Percentiles rank a stretch among this genome's conserved stretches.
Conservation (phyloP, 37 sponge, comb jelly and placozoan species). For the Axinella damicornis region DNA sequence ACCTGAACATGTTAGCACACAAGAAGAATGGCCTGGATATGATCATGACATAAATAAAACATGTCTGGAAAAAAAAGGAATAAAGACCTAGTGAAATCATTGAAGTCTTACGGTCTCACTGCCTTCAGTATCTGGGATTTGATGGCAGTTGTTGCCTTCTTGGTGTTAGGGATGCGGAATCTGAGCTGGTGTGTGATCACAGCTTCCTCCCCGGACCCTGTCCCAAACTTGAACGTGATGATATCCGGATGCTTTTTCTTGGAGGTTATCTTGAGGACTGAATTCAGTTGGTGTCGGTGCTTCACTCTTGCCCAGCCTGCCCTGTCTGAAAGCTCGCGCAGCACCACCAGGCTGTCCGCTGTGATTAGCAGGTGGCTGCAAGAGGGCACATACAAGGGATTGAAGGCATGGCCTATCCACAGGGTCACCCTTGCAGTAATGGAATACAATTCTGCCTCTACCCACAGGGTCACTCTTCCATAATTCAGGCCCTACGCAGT, state of each 20-base stretch:
- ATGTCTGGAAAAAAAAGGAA: no score
- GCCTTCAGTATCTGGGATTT: conserved; percentile 50
- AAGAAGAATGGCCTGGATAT: no score
- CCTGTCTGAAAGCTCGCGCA: conserved; percentile 80
- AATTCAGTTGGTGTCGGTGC: conserved; percentile 54
- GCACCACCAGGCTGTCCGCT: conserved; percentile 58
- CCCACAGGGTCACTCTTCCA: conserved; percentile 21
- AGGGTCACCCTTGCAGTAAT: no score
- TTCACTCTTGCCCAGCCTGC: conserved; percentile 80
- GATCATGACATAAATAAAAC: no score
- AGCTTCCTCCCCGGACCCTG: conserved; percentile 16
- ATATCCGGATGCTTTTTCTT: conserved; percentile 93
- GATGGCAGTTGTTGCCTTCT: conserved; percentile 72
- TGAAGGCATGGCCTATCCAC: no score
- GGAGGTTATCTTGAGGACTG: conserved; percentile 88
- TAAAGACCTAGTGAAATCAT: no score
- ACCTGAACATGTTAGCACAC: no score
- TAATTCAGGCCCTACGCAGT: no score
- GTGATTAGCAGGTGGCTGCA: conserved; percentile 79
- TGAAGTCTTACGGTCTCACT: no score
- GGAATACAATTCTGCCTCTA: no score
- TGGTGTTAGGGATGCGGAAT: conserved; percentile 85
- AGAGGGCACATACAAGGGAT: neutral
- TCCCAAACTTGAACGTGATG: conserved; percentile 91
- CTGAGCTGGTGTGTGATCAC: conserved; percentile 61